Evolutionary conservation across 1,140 invertebrate genomes (phyloP).

Genomic region (Brachionus rotundiformis): DNA sequence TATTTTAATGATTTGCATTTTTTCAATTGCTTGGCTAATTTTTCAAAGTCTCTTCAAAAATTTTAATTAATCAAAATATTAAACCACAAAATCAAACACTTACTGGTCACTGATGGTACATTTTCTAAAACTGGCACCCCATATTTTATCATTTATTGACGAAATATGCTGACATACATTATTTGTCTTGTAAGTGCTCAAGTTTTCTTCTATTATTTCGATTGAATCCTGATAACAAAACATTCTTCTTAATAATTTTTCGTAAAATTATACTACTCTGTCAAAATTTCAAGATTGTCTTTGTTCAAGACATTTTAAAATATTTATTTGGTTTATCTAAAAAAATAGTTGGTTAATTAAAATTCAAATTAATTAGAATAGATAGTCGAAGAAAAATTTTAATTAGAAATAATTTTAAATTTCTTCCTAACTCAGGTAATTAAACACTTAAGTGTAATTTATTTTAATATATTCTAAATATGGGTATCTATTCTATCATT

Average conservation of each 20-base stretch:
- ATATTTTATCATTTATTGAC: neutral
- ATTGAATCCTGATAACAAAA: slow-evolving; percentile 29
- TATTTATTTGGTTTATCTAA: slow-evolving; percentile 3
- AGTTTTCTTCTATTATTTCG: slow-evolving; percentile 32
- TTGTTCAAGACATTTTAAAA: slow-evolving; percentile 32
- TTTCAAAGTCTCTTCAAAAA: slow-evolving; percentile 50
- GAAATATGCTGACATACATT: slow-evolving; percentile 13
- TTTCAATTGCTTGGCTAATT: slow-evolving; percentile 22
- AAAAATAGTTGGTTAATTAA: slow-evolving; percentile 37
- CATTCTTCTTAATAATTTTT: slow-evolving; percentile 7
- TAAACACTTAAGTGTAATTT: neutral
- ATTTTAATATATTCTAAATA: too few relatives aligned
- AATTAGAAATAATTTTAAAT: neutral
- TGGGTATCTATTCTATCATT: too few relatives aligned
- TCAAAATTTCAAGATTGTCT: neutral
- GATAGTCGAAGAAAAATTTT: neutral
- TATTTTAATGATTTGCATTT: slow-evolving; percentile 38
- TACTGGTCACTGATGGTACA: slow-evolving; percentile 23
- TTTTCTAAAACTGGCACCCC: slow-evolving; percentile 32
- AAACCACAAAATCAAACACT: neutral
- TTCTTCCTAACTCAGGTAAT: neutral
- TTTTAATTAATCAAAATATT: neutral
- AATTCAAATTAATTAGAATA: slow-evolving; percentile 33
- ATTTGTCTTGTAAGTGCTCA: neutral
- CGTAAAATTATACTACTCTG: neutral